Evolutionary conservation across 2,888 invertebrate species (phyloP).

Genomic region (Dolichomitus sp.): DNA sequence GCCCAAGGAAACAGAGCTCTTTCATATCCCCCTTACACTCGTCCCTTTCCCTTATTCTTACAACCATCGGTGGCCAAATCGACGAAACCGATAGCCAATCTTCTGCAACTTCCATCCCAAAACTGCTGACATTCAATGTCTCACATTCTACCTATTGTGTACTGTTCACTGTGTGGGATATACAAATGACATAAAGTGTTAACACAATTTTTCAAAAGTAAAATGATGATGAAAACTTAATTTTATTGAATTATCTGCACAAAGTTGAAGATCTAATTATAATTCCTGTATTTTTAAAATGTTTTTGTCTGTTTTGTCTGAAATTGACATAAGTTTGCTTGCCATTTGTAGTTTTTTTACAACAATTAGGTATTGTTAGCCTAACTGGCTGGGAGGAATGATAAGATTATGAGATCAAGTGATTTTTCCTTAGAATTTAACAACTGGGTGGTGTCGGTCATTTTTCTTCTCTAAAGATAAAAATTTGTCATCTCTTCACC

Average conservation of each 20-base stretch:
- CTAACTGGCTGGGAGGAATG: background rate
- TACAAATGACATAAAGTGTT: background rate
- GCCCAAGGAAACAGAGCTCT: slow-evolving; percentile 17
- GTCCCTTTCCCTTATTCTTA: background rate
- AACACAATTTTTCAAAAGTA: background rate
- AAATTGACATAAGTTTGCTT: too few relatives aligned
- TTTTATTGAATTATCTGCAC: too few relatives aligned
- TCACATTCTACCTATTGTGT: background rate
- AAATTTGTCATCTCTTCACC: background rate
- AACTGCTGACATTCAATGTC: background rate
- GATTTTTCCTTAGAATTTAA: background rate
- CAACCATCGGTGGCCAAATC: background rate
- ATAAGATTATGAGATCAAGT: background rate
- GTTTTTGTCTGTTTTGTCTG: too few relatives aligned
- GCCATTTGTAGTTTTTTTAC: too few relatives aligned
- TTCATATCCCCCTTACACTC: background rate
- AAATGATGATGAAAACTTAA: too few relatives aligned
- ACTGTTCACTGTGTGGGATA: background rate
- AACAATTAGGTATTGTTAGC: too few relatives aligned
- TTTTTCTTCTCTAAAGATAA: background rate
- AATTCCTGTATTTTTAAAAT: too few relatives aligned
- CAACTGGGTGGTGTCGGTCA: background rate
- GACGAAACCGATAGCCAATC: slow-evolving; percentile 36
- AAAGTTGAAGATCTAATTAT: too few relatives aligned
- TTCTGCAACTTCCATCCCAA: background rate